Evolutionary conservation across 2,888 invertebrate species (phyloP).

Genomic region (Drosophila anomelani): DNA sequence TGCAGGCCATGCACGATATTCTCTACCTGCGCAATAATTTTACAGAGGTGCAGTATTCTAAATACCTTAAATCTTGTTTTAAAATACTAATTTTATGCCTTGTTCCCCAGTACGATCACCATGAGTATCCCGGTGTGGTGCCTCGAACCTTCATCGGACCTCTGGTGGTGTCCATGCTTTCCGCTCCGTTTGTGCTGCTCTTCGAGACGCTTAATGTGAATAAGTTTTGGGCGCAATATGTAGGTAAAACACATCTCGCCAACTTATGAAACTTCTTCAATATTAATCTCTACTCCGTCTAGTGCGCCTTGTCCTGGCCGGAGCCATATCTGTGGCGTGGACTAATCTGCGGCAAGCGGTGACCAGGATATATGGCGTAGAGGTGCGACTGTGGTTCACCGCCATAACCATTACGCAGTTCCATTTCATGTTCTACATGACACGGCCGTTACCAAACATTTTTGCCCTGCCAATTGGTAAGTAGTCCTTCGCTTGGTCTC

Average conservation of each 20-base stretch:
- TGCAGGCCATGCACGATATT: constrained; percentile 99
- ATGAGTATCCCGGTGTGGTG: constrained; percentile 98
- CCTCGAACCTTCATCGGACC: constrained; percentile 98
- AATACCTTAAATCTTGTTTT: no score
- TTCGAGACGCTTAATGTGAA: constrained; percentile 89
- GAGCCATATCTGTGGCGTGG: constrained; percentile 91
- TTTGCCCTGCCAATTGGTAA: constrained; percentile 96
- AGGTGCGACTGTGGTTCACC: constrained; percentile 92
- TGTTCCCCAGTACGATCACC: constrained; percentile 95
- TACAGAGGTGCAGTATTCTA: constrained; percentile 87
- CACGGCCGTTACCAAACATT: constrained; percentile 96
- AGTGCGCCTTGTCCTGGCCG: constrained; percentile 93
- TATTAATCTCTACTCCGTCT: constrained; percentile 79
- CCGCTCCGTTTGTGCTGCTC: constrained; percentile 90
- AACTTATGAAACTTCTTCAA: not conserved
- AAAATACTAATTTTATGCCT: not conserved
- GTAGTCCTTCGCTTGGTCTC: constrained; percentile 38
- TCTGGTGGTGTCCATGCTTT: constrained; percentile 90
- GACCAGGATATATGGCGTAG: constrained; percentile 90
- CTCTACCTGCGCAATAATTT: constrained; percentile 94
- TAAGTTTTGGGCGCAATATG: constrained; percentile 95
- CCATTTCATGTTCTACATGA: constrained; percentile 98
- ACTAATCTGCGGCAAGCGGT: constrained; percentile 90
- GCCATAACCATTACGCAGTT: constrained; percentile 96
- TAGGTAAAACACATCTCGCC: constrained; percentile 87